These are phyloP conservation scores for Thamnaconus septentrionalis DNA, from an alignment of 2,113 vertebrate genomes.

Conservation along the genomic window DNA sequence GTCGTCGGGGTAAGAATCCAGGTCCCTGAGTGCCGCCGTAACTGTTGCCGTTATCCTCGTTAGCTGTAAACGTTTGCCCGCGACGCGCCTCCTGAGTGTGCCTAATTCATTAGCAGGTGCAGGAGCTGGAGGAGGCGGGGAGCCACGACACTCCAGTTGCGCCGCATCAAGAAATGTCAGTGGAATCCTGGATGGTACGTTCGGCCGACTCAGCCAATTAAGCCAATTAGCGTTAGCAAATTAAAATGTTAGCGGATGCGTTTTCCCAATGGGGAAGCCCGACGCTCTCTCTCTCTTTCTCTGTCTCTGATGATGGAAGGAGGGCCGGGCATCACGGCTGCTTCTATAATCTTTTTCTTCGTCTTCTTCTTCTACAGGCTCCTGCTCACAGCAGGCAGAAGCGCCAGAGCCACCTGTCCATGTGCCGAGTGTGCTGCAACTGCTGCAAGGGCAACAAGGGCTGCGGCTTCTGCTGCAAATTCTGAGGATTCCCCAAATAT, in stretches of 20 bases:
- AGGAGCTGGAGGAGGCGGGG: slow-evolving; percentile 50
- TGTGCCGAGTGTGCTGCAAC: slow-evolving; percentile 79
- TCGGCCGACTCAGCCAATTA: slow-evolving; percentile 56
- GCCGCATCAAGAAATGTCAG: slow-evolving; percentile 49
- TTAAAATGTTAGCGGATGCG: slow-evolving; percentile 59
- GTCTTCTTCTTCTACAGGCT: slow-evolving; percentile 49
- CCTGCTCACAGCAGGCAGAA: slow-evolving; percentile 60
- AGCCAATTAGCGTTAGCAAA: slow-evolving; percentile 62
- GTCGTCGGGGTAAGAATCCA: slow-evolving; percentile 63
- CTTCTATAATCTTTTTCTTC: not conserved
- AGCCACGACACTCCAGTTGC: slow-evolving; percentile 59
- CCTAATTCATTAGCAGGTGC: slow-evolving; percentile 60
- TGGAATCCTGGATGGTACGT: slow-evolving; percentile 67
- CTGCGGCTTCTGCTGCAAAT: slow-evolving; percentile 81
- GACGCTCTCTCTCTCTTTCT: slow-evolving; percentile 4
- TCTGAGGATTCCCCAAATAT: slow-evolving; percentile 53
- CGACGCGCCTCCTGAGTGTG: slow-evolving; percentile 43
- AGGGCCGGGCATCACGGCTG: slow-evolving; percentile 26
- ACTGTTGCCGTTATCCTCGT: slow-evolving; percentile 33
- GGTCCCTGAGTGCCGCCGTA: slow-evolving; percentile 3
- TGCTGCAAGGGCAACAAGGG: slow-evolving; percentile 70
- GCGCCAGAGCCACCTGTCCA: slow-evolving; percentile 71
- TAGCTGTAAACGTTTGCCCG: slow-evolving; percentile 48
- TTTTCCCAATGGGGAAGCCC: slow-evolving; percentile 37
- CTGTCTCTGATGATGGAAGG: slow-evolving; percentile 1